Evolutionary conservation across 92 coral and sea anemone genomes (phyloP).

Genomic region (Epizoanthus rinbou): DNA sequence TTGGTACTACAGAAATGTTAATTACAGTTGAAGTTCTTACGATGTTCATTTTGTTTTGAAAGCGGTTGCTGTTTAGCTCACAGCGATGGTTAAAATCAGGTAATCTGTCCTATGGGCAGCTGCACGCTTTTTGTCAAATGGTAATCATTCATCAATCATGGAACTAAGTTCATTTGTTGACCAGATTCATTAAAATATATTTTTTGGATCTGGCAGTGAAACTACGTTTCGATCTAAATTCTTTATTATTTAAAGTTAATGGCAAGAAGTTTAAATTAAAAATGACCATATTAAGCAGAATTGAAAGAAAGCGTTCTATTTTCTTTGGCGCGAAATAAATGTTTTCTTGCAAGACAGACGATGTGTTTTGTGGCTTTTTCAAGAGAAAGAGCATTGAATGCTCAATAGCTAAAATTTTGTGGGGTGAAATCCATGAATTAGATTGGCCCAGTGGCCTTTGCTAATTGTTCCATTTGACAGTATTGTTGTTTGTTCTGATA

Average conservation of each 20-base stretch:
- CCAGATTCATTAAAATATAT: conserved; percentile 20
- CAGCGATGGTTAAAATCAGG: conserved; percentile 13
- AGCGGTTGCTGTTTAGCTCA: neutral
- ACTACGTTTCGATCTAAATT: conserved; percentile 19
- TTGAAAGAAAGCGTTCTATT: neutral
- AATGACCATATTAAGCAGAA: neutral
- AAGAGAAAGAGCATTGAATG: neutral
- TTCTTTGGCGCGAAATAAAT: conserved; percentile 33
- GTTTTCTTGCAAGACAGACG: conserved; percentile 1
- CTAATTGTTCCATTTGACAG: neutral
- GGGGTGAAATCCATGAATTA: neutral
- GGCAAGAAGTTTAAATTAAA: too few relatives aligned
- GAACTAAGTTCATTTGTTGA: conserved; percentile 10
- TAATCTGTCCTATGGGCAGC: conserved; percentile 30
- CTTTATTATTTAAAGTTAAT: neutral
- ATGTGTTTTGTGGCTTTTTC: neutral
- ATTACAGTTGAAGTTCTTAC: neutral
- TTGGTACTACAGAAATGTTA: neutral
- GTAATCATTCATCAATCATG: conserved; percentile 29
- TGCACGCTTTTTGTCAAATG: conserved; percentile 27
- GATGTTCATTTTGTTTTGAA: neutral
- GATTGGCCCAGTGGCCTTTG: neutral
- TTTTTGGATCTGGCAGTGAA: conserved; percentile 24
- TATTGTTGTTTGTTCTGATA: conserved; percentile 2
- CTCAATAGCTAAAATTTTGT: neutral